Percentiles rank a stretch among this genome's conserved stretches.
phyloP scores from a whole-genome alignment of 2,797 vertebrate species.

The Tokudaia muenninki region DNA sequence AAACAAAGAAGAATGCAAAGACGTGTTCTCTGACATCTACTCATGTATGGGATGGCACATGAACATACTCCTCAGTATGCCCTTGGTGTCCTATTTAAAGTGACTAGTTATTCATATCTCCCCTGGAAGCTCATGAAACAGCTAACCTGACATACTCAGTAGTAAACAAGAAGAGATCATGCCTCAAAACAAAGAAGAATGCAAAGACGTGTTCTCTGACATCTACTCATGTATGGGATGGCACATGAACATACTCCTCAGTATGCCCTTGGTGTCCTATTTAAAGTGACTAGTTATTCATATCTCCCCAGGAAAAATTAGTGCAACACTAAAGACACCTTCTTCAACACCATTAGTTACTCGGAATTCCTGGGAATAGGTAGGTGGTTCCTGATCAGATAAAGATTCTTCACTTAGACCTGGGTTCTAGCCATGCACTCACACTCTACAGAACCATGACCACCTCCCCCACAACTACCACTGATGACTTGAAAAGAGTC shows the following conservation, averaged over 20 bases:
- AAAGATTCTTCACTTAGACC: constrained; percentile 89
- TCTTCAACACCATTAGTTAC: too few species aligned
- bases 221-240: too few species aligned
- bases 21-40: neutral
- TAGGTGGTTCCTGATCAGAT: neutral
- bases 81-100: neutral
- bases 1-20: neutral
- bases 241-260: too few species aligned
- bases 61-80: neutral
- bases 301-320: neutral
- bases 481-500: constrained; percentile 99
- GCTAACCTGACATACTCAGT: neutral
- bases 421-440: constrained; percentile 91
- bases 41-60: too few species aligned
- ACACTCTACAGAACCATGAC: constrained; percentile 88
- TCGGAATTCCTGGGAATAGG: neutral
- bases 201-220: neutral
- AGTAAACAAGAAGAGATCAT: neutral
- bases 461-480: constrained; percentile 92
- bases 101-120: neutral
- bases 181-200: neutral
- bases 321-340: neutral
- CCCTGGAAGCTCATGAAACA: neutral
- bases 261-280: neutral
- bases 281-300: neutral